Base-by-base conservation (phyloP, 2,113 vertebrate species). In the Pedetes capensis region DNA sequence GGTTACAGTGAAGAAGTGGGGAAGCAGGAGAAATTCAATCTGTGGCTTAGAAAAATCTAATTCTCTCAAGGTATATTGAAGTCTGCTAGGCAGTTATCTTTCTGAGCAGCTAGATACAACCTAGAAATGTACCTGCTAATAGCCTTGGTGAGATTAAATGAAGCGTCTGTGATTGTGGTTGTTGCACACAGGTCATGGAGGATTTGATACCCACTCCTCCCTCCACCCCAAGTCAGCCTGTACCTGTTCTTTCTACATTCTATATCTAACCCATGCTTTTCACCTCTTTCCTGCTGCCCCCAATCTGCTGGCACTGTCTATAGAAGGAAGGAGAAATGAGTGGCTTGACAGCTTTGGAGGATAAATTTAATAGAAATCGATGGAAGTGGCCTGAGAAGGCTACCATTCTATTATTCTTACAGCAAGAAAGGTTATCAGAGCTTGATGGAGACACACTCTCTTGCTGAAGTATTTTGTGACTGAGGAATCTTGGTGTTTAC, bases 341-440 rank as follows among this genome's bases (percentile, higher is more conserved):
- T 79, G 84, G 44, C 25, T 82, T 95, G 94, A 95, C 95, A 98
- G 88, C 93, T 97, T 97, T 96, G 94, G 97, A 94, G 95, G 93
- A 97, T 97, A 94, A 42, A 64, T 94, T 98, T 98, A 97, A 98
- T 97, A 97, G 96, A 97, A 98, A 97, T 93, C 87, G 96, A 98
- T 97, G 94, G 94, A 97, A 97, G 95, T 11, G 55, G 93, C 88
- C 44, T 53, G 93, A 93, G 97, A 98, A 97, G 59, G 87, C 94
- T 76, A 64, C 49, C 23, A 20, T 97, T 98, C 96, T 95, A 95
- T 98, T 98, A 96, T 98, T 97, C 85, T 98, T 97, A 39, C 44
- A n/a, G 59, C 8, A 47, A 94, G 92, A 97, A 93, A 97, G 93
- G 87, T 97, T 98, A 96, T 97, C 97, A 96, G 96, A 94, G 64